Conservation (phyloP, 2,113 vertebrate genomes). For the Phaethon lepturus region DNA sequence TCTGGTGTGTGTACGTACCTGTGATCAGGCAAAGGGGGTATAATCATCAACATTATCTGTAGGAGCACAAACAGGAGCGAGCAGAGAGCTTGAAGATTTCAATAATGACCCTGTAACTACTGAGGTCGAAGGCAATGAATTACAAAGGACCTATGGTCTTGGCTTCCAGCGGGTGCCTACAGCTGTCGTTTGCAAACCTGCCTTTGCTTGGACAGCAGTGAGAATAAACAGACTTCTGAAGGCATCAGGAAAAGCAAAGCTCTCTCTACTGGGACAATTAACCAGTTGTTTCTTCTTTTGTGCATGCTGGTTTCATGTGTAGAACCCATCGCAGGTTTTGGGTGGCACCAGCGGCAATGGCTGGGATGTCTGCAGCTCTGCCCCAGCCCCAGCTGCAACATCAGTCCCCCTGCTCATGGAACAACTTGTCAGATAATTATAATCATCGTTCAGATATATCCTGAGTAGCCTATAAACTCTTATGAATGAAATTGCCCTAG, state of each 20-base stretch:
- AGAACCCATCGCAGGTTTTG: neutral
- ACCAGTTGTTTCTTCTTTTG: neutral
- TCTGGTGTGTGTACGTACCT: constrained; percentile 73
- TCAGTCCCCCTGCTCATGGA: neutral
- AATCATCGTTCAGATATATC: neutral
- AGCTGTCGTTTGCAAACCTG: neutral
- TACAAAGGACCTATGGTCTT: neutral
- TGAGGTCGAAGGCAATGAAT: neutral
- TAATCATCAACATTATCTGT: neutral
- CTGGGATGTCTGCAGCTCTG: neutral
- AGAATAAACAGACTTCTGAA: neutral
- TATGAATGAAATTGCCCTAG: neutral
- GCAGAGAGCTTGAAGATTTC: constrained; percentile 76
- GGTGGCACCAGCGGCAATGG: neutral
- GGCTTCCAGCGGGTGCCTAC: neutral
- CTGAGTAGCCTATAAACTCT: neutral
- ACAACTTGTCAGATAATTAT: constrained; percentile 5
- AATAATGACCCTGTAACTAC: constrained; percentile 4
- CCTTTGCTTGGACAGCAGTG: neutral
- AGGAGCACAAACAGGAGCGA: constrained; percentile 24
- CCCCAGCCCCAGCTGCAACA: neutral
- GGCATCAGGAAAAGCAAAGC: neutral
- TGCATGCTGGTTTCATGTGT: neutral
- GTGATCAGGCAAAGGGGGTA: constrained; percentile 72
- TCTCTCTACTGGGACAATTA: neutral